Base-by-base conservation (phyloP, 2,113 vertebrate genomes). In the Phalacrocorax brasilianus region DNA sequence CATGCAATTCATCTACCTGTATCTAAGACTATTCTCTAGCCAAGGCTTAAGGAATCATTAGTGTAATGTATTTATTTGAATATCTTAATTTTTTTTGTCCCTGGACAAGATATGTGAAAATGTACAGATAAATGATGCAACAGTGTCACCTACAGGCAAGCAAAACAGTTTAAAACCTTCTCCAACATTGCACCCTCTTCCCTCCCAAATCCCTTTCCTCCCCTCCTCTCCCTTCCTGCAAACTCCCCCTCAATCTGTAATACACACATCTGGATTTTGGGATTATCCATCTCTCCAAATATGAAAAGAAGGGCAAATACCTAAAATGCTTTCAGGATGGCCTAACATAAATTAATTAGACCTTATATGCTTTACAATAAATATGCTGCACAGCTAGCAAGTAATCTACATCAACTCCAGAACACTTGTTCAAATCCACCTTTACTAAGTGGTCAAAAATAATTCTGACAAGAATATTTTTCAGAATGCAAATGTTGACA, bases 81-180 rank as follows among this genome's bases (percentile, higher is more conserved):
- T 65, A 38, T 38, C 38, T 38, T 38, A 38, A 38, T 38, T 50
- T 45, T 58, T 93, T 96, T 86, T 82, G 97, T 97, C 97, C 95
- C 94, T 91, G 89, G 97, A 97, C 96, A 98, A 97, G 95, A 95
- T 52, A 93, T 5, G 42, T 75, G 80, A 88, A 94, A 95, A 91
- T 2, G 14, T 68, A 88, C 77, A 91, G 93, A 97, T 97, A 97
- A 97, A 87, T 97, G 97, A 97, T 75, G 75, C 97, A 97, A 98
- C 97, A 98, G 97, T 98, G 98, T 98, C 98, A 98, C 98, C 98
- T 98, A 97, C 97, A 98, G 98, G 98, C 97, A 95, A 71, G 49
- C 24, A 56, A 89, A 87, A 62, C 91, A 86, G 81, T 20, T 84
- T 94, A 87, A 94, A 50, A 44, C 40, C 45, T 79, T 59, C 70